Evolutionary conservation across 2,113 vertebrate genomes (phyloP), one percentile per base, ranked within the genome.

Genomic region (Nyctibius bracteatus): DNA sequence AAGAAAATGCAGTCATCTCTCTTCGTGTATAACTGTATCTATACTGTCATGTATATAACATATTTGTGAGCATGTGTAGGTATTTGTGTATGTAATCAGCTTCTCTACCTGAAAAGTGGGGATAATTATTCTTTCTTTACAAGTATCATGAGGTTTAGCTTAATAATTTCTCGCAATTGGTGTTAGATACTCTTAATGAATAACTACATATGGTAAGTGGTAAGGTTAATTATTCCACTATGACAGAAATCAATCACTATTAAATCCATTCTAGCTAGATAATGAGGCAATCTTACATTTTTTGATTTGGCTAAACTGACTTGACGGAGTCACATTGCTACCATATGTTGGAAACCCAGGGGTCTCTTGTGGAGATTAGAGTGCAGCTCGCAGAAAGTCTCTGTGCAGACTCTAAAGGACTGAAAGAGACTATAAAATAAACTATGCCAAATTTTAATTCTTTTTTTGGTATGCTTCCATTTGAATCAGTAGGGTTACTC

Each of bases 241-340:
- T 89, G 96, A 78, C 88, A 92, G 72, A 86, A 96, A 93, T 97
- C 90, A 93, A 92, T 95, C 92, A 95, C 68, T 84, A 59, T 78
- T 88, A 93, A 93, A 84, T 91, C 37, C 28, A 81, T 95, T 93
- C 35, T 81, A 87, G 55, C n/a, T 84, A 52, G 65, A 79, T 87
- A 96, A 94, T 84, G 77, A 94, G 81, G 44, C 59, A 91, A 84
- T 87, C 82, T 81, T 92, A 81, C 74, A 24, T 81, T 90, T 88
- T 94, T 81, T 91, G 21, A 95, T 94, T 81, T 87, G 52, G n/a
- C 25, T 74, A 71, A 94, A 88, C 35, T 91, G 63, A 67, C 63
- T 84, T 84, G 88, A 95, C 68, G 89, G 67, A 61, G 47, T 88
- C 86, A 83, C 86, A 89, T 68, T 68, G 57, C 37, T 57, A 27